Evolutionary conservation across 2,888 invertebrate genomes (phyloP).

Genomic region (Drosophila prostipennis): DNA sequence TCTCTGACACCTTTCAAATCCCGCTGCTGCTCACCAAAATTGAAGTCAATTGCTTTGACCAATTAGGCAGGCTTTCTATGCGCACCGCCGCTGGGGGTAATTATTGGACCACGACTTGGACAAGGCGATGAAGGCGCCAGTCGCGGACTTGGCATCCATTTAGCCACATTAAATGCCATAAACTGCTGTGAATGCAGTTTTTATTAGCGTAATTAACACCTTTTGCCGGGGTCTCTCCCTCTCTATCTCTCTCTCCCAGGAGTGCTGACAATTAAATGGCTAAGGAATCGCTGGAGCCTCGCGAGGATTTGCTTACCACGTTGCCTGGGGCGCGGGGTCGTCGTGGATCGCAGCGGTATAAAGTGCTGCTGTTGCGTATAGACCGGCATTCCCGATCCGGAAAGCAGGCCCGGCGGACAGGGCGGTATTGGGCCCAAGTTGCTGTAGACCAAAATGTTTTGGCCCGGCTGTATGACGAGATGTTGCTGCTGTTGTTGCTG

Average conservation of each 20-base stretch:
- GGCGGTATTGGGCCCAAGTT: slow-evolving; percentile 80
- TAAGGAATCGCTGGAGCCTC: slow-evolving; percentile 32
- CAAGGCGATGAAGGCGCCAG: slow-evolving; percentile 51
- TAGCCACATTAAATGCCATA: slow-evolving; percentile 67
- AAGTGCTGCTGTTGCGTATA: slow-evolving; percentile 79
- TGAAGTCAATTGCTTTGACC: slow-evolving; percentile 50
- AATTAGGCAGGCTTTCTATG: slow-evolving; percentile 67
- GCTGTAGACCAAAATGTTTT: slow-evolving; percentile 82
- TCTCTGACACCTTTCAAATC: slow-evolving; percentile 24
- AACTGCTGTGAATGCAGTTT: slow-evolving; percentile 66
- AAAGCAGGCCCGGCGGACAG: slow-evolving; percentile 80
- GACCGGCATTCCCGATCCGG: slow-evolving; percentile 61
- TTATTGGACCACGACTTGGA: slow-evolving; percentile 35
- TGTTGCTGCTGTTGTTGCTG: slow-evolving; percentile 73
- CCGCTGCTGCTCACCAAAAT: slow-evolving; percentile 33
- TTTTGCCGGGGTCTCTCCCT: slow-evolving; percentile 16
- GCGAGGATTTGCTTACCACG: slow-evolving; percentile 78
- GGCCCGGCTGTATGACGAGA: slow-evolving; percentile 80
- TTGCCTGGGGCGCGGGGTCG: slow-evolving; percentile 76
- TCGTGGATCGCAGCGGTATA: slow-evolving; percentile 74
- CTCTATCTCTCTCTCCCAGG: neutral
- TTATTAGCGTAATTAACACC: slow-evolving; percentile 77
- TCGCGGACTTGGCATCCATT: slow-evolving; percentile 46
- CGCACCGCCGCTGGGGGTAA: slow-evolving; percentile 44
- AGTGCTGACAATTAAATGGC: slow-evolving; percentile 55